phyloP scores from a whole-genome alignment of 2,888 invertebrate species.

The Serrognathus titanus region DNA sequence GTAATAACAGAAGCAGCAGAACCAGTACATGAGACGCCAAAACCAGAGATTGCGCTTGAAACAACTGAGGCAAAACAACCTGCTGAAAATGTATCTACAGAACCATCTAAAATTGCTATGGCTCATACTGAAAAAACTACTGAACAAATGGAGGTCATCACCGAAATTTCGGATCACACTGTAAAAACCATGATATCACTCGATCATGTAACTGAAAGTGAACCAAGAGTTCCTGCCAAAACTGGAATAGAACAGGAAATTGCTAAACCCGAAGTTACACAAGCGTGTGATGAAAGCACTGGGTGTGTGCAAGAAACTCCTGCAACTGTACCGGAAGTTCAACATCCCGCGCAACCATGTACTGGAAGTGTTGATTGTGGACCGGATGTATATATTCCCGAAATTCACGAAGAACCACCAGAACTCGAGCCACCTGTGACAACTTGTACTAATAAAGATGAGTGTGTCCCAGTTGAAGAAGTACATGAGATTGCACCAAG shows the following conservation, averaged over 20 bases:
- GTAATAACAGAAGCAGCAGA: neutral
- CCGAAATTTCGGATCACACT: constrained; percentile 15
- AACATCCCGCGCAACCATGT: constrained; percentile 8
- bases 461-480: neutral
- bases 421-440: neutral
- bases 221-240: neutral
- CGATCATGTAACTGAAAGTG: constrained; percentile 17
- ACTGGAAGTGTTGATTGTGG: constrained; percentile 5
- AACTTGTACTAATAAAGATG: neutral
- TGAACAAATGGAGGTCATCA: constrained; percentile 13
- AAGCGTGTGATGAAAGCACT: neutral
- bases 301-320: no score
- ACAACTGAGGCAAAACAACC: constrained; percentile 7
- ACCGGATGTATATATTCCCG: constrained; percentile 7
- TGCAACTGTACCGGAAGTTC: constrained; percentile 11
- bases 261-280: neutral
- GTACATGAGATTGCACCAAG: neutral
- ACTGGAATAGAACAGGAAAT: neutral
- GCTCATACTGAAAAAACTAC: constrained; percentile 6
- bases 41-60: constrained; percentile 6
- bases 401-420: neutral
- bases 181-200: constrained; percentile 13
- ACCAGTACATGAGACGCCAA: neutral
- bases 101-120: constrained; percentile 11
- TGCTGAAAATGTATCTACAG: neutral